Evolutionary conservation across 1,140 invertebrate species (phyloP), one percentile per base, ranked within the genome.

Genomic region (Penaeus indicus): DNA sequence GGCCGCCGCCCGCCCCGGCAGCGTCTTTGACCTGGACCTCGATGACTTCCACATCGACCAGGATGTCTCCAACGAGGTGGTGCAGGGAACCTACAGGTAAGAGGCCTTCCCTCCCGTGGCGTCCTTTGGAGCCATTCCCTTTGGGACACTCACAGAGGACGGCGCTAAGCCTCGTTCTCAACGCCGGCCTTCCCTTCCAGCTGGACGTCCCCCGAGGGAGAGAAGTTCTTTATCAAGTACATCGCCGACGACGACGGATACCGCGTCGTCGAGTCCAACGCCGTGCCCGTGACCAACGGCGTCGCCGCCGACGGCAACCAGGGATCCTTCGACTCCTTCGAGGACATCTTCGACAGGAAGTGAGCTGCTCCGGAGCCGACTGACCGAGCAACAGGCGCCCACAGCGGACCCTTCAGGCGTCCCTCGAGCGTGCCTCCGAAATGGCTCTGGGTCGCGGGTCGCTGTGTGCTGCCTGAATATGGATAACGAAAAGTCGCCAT

Each of bases 191-290:
- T 64, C 60, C 67, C 54, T 60, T 77, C 38, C 75, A 90, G 89
- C 60, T 90, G 89, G 89, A 90, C 60, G 32, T 86, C 86, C 63
- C 81, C 67, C 18, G 81, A 90, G 21, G 85, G 85, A 22, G 69
- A 84, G 82, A 61, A 90, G 80, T 90, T 87, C 82, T 90, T 85
- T 82, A 82, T 90, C 61, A 87, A 78, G 21, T 90, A 90, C 82
- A 61, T 88, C 21, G 89, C 89, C 47, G 89, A 90, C 72, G 80
- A 84, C n/a, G 61, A 90, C 77, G 89, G 89, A 42, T 90, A 83
- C 85, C 80, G 89, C 63, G 82, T 90, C 54, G 38, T 90, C 13
- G 89, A 90, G 13, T 88, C 85, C 64, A 90, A 90, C 86, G 89
- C 89, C 32, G 80, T 90, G 38, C 89, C 89, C 84, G 75, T 69